These are phyloP conservation scores for Onychomys leucogaster DNA, from an alignment of 2,797 vertebrate genomes.

Conservation along the genomic window DNA sequence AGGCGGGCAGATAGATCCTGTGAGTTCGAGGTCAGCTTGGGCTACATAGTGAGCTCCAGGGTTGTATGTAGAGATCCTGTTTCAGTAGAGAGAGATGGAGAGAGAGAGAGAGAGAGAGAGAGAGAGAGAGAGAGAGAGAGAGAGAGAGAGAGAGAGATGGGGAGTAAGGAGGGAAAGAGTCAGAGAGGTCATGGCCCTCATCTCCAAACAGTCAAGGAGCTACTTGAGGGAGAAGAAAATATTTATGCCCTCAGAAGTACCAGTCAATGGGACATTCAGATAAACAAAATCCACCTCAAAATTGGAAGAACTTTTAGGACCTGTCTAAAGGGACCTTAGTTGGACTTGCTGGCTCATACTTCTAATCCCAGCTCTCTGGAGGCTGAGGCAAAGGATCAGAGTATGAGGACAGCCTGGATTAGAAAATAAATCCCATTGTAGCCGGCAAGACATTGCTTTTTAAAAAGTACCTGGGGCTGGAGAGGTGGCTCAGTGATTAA, in stretches of 20 bases:
- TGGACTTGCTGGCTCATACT: neutral
- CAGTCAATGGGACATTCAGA: neutral
- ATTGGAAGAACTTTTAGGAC: neutral
- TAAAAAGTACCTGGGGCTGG: too few relatives aligned
- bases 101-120: too few relatives aligned
- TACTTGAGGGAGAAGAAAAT: neutral
- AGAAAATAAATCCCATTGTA: too few relatives aligned
- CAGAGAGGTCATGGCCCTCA: neutral
- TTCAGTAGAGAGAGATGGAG: neutral
- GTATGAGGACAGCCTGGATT: too few relatives aligned
- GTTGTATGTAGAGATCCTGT: neutral
- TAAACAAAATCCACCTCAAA: slow-evolving; percentile 38
- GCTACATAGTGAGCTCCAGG: neutral
- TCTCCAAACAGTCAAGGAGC: neutral
- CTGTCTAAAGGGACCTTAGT: neutral
- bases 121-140: neutral
- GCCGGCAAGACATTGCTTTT: too few relatives aligned
- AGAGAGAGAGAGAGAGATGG: neutral
- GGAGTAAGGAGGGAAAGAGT: neutral
- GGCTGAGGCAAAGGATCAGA: too few relatives aligned
- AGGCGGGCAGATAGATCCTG: neutral
- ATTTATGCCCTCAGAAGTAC: neutral
- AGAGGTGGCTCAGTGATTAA: too few relatives aligned
- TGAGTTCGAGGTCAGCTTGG: neutral
- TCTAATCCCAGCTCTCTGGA: too few relatives aligned